Conservation (phyloP, 2,888 invertebrate genomes). For the Junonia oenone region DNA sequence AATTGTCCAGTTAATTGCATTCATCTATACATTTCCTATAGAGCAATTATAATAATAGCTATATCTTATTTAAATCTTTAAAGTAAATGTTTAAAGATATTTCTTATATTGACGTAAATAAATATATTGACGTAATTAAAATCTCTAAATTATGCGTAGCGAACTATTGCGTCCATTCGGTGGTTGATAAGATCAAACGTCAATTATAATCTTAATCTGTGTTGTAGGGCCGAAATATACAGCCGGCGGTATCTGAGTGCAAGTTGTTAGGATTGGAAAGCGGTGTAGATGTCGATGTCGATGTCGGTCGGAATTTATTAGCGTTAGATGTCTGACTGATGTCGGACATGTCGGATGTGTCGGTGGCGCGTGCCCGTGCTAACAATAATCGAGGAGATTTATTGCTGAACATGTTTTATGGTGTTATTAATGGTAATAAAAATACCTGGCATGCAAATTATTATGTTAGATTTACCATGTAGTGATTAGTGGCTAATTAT, state of each 20-base stretch:
- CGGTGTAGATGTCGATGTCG: constrained; percentile 30
- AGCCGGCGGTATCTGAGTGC: constrained; percentile 8
- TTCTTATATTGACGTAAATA: too few species aligned
- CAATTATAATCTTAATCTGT: constrained; percentile 4
- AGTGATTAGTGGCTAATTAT: too few species aligned
- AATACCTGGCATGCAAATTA: too few species aligned
- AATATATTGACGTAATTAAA: too few species aligned
- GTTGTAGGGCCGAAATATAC: constrained; percentile 10
- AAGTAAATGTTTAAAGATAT: too few species aligned
- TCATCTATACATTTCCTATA: too few species aligned
- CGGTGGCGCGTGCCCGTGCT: constrained; percentile 8
- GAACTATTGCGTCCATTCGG: background rate
- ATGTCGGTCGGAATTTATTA: background rate
- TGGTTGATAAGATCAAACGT: background rate
- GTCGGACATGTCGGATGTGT: too few species aligned
- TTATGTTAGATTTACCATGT: too few species aligned
- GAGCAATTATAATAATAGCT: too few species aligned
- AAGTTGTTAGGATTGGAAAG: constrained; percentile 34
- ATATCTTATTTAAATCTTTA: too few species aligned
- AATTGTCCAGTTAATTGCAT: too few species aligned
- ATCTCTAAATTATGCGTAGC: too few species aligned
- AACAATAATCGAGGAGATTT: constrained; percentile 6
- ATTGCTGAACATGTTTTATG: background rate
- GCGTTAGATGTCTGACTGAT: constrained; percentile 27
- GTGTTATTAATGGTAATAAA: background rate